Evolutionary conservation across 1,140 invertebrate genomes (phyloP), one percentile per base, ranked within the genome.

Genomic region (Geopemphigus sp.): DNA sequence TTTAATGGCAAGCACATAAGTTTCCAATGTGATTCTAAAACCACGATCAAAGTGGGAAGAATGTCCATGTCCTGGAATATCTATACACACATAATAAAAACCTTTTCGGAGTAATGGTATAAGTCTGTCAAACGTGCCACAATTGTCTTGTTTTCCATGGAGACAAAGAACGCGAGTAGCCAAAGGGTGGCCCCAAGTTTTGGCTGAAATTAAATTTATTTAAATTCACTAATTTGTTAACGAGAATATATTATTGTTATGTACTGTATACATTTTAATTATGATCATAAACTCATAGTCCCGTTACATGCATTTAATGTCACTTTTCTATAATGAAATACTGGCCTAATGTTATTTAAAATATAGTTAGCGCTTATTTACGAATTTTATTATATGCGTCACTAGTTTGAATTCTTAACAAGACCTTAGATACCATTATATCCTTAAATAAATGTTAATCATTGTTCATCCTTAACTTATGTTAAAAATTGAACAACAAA

Each of bases 61-160:
- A 15, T 85, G 85, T 4, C 92, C 92, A 85, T 93, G 91, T 3
- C 91, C 90, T 10, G 91, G 91, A 81, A 92, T 85, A 84, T 93
- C 92, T 45, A 92, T 85, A 83, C 88, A 87, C 10, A 92, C 87
- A 81, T 90, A 90, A 82, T 89, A 90, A 82, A 87, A 89, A 4
- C 85, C 83, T 61, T 84, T 82, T 5, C 90, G 89, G 59, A 93
- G 84, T 19, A 88, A 81, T 24, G 87, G 85, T 54, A 92, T 86
- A 6, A 94, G 85, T 26, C 86, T 86, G 80, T 91, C 87, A 84
- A 92, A 93, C n/a, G 88, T 85, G 12, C 88, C 89, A 29, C 89
- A 88, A 83, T 92, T 92, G 83, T 92, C 91, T 80, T 87, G 82
- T 22, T 84, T 81, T 1, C 92, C 92, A 83, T 93, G 92, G 32